Evolutionary conservation across 2,888 invertebrate genomes (phyloP), one percentile per base, ranked within the genome.

Genomic region (Euproctis similis): DNA sequence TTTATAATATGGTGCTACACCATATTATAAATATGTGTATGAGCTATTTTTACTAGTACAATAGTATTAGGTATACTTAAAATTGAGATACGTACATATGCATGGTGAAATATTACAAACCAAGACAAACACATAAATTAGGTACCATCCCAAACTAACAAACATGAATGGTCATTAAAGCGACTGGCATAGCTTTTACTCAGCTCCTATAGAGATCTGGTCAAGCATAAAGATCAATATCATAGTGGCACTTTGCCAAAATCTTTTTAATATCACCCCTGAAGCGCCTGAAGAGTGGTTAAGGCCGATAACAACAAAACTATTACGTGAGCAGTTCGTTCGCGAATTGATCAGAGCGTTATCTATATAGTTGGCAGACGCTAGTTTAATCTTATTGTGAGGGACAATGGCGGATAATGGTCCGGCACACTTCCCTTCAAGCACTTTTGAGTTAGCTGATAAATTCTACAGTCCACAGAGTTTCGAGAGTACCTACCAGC

Each of bases 171-270:
- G 80, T 82, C 78, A 82, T 82, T 81, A 81, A 80, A 75, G 57
- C 67, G 65, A 73, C 69, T 61, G 66, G 67, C 71, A 64, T 64
- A 68, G 74, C 67, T 78, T 73, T 78, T 77, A 71, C 62, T 66
- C 60, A 67, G 68, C 66, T 76, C 62, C 68, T 71, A 77, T 70
- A 69, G 71, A 72, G 67, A 76, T 77, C 80, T 77, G 77, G 77
- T 70, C 70, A 65, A 73, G 75, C 80, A 77, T 80, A 73, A 80
- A 81, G 82, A 82, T 84, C 81, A 75, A 81, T 82, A 84, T 81
- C 82, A 67, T 44, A 56, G 65, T 84, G 84, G 82, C 81, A 54
- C 64, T 59, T 55, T 76, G 82, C 84, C 84, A 84, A 80, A 74
- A 81, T 80, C 80, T 82, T 81, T 82, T 82, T 82, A 82, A 82